Conservation (phyloP, 2,113 vertebrate genomes). For the Callocephalon fimbriatum region DNA sequence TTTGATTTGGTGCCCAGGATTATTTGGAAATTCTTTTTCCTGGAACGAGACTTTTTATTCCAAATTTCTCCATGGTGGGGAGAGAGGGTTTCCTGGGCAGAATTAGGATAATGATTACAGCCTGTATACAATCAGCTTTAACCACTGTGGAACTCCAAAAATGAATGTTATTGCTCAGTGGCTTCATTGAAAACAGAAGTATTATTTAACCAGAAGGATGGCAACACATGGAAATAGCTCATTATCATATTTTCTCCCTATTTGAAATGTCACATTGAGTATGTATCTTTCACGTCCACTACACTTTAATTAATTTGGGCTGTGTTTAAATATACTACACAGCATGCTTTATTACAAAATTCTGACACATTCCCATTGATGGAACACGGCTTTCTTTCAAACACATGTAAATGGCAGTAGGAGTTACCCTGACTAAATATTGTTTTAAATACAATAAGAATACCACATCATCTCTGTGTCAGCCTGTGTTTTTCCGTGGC, state of each 20-base stretch:
- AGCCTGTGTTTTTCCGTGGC: background rate
- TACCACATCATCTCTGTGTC: background rate
- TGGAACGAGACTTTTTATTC: constrained; percentile 73
- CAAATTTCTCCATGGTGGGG: constrained; percentile 61
- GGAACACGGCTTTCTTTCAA: background rate
- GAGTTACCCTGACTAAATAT: background rate
- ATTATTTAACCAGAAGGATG: constrained; percentile 64
- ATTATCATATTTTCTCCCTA: constrained; percentile 64
- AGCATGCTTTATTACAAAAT: constrained; percentile 53
- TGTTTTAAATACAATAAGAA: constrained; percentile 23
- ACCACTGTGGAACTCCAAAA: constrained; percentile 64
- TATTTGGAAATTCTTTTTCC: constrained; percentile 74
- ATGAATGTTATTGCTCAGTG: constrained; percentile 49
- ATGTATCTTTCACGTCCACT: constrained; percentile 57
- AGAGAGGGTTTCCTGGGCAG: constrained; percentile 67
- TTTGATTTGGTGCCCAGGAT: constrained; percentile 66
- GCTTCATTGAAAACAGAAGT: constrained; percentile 64
- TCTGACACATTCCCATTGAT: constrained; percentile 4
- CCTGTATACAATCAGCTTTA: constrained; percentile 63
- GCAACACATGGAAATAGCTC: constrained; percentile 66
- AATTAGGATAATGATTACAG: constrained; percentile 72
- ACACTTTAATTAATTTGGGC: constrained; percentile 57
- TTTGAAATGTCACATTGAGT: constrained; percentile 49
- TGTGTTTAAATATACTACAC: constrained; percentile 25
- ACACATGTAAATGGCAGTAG: background rate